phyloP scores from a whole-genome alignment of 2,113 vertebrate species.

The Euleptes europaea region DNA sequence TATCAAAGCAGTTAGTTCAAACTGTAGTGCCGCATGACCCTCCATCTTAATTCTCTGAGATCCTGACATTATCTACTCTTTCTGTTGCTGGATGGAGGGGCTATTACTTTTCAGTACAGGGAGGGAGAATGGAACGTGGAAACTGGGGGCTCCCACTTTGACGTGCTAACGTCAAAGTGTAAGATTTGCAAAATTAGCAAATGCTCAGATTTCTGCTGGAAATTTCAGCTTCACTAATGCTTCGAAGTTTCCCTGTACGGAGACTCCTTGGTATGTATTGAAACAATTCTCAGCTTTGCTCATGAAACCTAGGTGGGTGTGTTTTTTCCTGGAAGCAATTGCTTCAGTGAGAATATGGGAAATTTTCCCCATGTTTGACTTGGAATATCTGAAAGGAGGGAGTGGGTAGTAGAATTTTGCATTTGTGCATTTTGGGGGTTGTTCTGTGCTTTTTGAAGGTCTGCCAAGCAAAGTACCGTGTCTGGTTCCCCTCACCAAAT shows the following conservation, averaged over 20 bases:
- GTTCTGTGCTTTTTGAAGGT: not conserved
- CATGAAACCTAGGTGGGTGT: not conserved
- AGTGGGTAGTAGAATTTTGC: not conserved
- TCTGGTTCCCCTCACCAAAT: not conserved
- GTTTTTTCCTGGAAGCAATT: no score
- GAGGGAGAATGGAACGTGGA: not conserved
- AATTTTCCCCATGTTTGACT: not conserved
- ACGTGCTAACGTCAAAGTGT: not conserved
- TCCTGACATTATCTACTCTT: not conserved
- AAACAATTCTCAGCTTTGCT: not conserved
- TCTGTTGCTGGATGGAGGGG: not conserved
- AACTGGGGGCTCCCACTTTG: no score
- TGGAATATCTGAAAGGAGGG: not conserved
- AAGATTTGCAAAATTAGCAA: not conserved
- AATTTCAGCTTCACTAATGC: not conserved
- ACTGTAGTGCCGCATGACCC: not conserved
- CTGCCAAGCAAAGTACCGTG: not conserved
- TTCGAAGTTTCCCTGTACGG: not conserved
- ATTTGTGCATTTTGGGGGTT: not conserved
- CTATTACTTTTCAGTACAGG: not conserved
- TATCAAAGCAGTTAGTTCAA: slow-evolving; percentile 58
- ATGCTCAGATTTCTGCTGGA: not conserved
- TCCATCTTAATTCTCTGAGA: slow-evolving; percentile 7
- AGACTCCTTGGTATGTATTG: not conserved
- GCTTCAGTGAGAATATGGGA: not conserved